Base-by-base conservation (phyloP, 1,140 invertebrate species). In the Cepaea nemoralis region DNA sequence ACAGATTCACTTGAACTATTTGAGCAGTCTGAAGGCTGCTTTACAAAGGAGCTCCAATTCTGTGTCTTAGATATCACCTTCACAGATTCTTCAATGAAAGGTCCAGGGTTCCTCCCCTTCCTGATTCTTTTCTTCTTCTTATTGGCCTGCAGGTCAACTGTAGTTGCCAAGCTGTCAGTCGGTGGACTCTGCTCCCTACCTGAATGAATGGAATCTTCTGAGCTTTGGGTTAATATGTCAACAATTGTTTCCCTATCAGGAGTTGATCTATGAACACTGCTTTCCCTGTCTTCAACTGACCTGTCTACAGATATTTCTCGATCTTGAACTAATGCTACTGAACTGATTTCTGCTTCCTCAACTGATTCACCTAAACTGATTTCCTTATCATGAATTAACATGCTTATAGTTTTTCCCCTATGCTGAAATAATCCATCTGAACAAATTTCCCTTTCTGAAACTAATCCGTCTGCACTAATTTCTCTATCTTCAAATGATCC, bases 51-150 rank as follows among this genome's bases (percentile, higher is more conserved):
- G 31, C 48, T 80, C 78, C 78, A 80, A 16, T 55, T 73, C 33
- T 70, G n/a, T 37, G 69, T 37, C 59, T 80, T 70, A 39, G 78
- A 80, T 40, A 73, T 70, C 24, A 31, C 35, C 48, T 80, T 80
- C 27, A 80, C 12, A 55, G 67, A 33, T 0, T 73, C 69, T 10
- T 73, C 78, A n/a, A 80, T 27, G 27, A 80, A 80, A n/a, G 78
- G 42, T 31, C 42, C 67, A 1, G 3, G 8, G 6, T 31, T 22
- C 24, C 63, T 78, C 0, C 77, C 77, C 35, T 78, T 78, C 24
- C 63, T 70, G 0, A 50, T 16, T 16, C 69, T 66, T n/a, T 71
- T 55, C 24, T 73, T 80, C 69, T 80, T 70, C 48, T 73, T 66
- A 27, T 42, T 71, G 2, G 6, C 3, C 14, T 37, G 0, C 39